Evolutionary conservation across 2,797 vertebrate species (phyloP).

Genomic region (Dendrocincla fuliginosa): DNA sequence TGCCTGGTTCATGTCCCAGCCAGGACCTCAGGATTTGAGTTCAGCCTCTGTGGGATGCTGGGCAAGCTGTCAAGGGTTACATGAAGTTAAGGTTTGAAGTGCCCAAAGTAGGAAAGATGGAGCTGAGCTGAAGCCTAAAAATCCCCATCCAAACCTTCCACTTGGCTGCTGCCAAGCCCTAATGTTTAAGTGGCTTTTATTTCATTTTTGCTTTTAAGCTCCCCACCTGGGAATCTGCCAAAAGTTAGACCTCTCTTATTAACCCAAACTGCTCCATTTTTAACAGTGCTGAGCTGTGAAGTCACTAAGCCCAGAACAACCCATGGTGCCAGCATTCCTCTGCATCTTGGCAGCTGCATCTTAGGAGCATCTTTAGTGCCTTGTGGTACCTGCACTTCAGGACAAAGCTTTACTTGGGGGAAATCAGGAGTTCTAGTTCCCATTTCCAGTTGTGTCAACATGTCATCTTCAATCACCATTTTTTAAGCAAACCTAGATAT

Average conservation of each 20-base stretch:
- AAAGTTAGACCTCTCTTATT: background rate
- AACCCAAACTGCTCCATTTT: background rate
- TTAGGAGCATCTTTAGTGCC: background rate
- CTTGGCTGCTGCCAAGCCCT: slow-evolving; percentile 3
- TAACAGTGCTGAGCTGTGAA: background rate
- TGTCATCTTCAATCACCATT: background rate
- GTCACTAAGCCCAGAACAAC: background rate
- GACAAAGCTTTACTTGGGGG: background rate
- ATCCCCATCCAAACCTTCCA: background rate
- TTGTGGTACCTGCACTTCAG: background rate
- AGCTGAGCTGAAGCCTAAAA: background rate
- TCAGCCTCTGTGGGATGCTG: background rate
- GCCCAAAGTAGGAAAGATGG: background rate
- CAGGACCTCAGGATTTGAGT: background rate
- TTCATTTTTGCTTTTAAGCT: slow-evolving; percentile 16
- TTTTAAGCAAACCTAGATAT: background rate
- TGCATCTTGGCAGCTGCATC: rapidly evolving
- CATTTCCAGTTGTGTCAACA: background rate
- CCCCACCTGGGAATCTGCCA: background rate
- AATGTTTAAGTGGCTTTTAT: slow-evolving; percentile 12
- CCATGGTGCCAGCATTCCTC: background rate
- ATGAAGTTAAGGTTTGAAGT: background rate
- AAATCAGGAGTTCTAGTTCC: background rate
- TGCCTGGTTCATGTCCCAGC: background rate
- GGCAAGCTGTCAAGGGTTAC: background rate